A percentile compares a stretch with the other conserved stretches of the same genome.
phyloP scores from a whole-genome alignment of 1,140 invertebrate species.

The Scaptodrosophila lebanonensis region DNA sequence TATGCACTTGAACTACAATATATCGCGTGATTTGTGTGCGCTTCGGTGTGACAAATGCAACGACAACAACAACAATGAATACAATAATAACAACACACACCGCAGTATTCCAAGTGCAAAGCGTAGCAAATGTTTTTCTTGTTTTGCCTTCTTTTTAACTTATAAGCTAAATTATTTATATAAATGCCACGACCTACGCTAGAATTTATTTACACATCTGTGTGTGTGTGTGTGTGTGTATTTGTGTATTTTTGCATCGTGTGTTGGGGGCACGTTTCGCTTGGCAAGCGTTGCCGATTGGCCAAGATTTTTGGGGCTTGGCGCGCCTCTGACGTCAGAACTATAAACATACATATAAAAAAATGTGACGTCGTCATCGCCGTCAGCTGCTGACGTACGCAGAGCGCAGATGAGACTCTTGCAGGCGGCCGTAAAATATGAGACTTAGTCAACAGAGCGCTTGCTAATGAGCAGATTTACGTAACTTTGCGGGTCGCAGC shows the following conservation, averaged over 20 bases:
- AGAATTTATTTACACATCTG: too few species aligned
- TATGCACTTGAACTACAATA: too few species aligned
- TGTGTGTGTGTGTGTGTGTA: conserved; percentile 18
- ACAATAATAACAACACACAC: too few species aligned
- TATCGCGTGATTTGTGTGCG: too few species aligned
- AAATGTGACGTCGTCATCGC: conserved; percentile 46
- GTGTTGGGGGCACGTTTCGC: conserved; percentile 45
- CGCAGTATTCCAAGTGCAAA: too few species aligned
- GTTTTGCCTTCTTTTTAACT: too few species aligned
- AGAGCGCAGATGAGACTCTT: not conserved
- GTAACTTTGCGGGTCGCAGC: conserved; percentile 26
- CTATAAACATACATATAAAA: conserved; percentile 10
- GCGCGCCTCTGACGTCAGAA: conserved; percentile 64
- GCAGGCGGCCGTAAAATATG: conserved; percentile 8
- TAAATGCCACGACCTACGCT: too few species aligned
- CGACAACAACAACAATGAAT: too few species aligned
- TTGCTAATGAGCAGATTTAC: conserved; percentile 51
- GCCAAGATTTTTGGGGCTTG: conserved; percentile 65
- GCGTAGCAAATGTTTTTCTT: too few species aligned
- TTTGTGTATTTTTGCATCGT: not conserved
- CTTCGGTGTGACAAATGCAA: too few species aligned
- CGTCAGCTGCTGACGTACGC: conserved; percentile 37
- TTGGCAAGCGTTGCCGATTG: conserved; percentile 40
- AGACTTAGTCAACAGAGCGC: conserved; percentile 27
- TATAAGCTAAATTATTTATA: too few species aligned